Conservation (phyloP, 2,113 vertebrate genomes). For the Morone chrysops region DNA sequence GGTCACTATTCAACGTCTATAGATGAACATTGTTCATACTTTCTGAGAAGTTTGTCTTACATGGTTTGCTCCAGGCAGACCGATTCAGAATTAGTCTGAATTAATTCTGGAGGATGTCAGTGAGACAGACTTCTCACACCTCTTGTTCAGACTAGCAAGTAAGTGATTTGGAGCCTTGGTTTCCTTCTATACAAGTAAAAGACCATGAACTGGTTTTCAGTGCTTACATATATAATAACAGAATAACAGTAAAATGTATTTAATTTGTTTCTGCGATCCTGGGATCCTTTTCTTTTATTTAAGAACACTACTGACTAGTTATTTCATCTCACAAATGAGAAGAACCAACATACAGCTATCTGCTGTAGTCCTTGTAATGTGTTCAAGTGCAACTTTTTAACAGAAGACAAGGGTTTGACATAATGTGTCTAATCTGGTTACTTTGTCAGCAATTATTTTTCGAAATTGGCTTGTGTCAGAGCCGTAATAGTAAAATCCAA, state of each 20-base stretch:
- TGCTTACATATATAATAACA: neutral
- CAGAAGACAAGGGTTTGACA: neutral
- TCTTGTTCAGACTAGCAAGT: neutral
- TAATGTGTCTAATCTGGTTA: neutral
- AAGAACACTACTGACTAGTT: neutral
- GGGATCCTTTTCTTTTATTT: too few species aligned
- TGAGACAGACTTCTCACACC: neutral
- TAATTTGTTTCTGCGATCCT: too few species aligned
- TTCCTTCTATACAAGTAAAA: neutral
- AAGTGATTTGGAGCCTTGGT: neutral
- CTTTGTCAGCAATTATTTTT: neutral
- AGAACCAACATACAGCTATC: neutral
- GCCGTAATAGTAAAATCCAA: neutral
- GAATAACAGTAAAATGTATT: neutral
- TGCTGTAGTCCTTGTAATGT: neutral
- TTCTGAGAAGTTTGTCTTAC: neutral
- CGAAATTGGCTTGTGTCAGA: too few species aligned
- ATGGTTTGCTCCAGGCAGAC: slow-evolving; percentile 7
- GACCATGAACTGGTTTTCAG: neutral
- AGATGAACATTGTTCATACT: neutral
- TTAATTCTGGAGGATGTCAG: neutral
- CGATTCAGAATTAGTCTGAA: neutral
- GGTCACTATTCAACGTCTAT: neutral
- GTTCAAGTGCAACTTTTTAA: neutral
- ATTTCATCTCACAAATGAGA: neutral